A percentile compares a stretch with the other conserved stretches of the same genome.
Evolutionary conservation across 2,888 invertebrate species (phyloP).

Genomic region (Liopterus haemorrhoidalis): DNA sequence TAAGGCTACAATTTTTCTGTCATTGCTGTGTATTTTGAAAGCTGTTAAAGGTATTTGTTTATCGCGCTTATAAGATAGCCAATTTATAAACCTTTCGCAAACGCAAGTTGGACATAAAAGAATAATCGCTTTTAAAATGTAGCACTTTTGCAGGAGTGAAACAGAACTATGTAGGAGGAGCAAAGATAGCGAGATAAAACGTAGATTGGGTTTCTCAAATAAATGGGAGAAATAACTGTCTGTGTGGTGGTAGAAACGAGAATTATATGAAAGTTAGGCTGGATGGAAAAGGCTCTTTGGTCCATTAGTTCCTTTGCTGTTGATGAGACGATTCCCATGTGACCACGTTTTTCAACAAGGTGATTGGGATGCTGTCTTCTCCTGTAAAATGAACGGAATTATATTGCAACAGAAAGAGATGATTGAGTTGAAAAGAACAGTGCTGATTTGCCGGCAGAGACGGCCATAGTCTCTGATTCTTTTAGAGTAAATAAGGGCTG

Average conservation of each 20-base stretch:
- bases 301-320: constrained; percentile 40
- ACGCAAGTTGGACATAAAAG: constrained; percentile 29
- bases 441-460: constrained; percentile 33
- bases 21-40: too few relatives aligned
- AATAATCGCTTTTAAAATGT: constrained; percentile 32
- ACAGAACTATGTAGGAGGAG: constrained; percentile 18
- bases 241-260: constrained; percentile 26
- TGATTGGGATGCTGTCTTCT: constrained; percentile 19
- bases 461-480: too few relatives aligned
- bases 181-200: constrained; percentile 32
- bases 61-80: too few relatives aligned
- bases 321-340: constrained; percentile 35
- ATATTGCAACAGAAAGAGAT: constrained; percentile 33
- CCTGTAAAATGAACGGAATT: constrained; percentile 20
- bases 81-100: constrained; percentile 30
- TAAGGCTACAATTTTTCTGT: too few relatives aligned
- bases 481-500: constrained; percentile 44
- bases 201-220: constrained; percentile 38
- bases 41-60: too few relatives aligned
- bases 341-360: constrained; percentile 35
- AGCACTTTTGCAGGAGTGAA: constrained; percentile 24
- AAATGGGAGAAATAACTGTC: constrained; percentile 37
- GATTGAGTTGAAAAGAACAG: constrained; percentile 33
- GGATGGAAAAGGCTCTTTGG: constrained; percentile 35
- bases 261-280: constrained; percentile 29